These are phyloP conservation scores for Megaustenia siamemsis DNA, from an alignment of 2,888 invertebrate species.

Conservation along the genomic window DNA sequence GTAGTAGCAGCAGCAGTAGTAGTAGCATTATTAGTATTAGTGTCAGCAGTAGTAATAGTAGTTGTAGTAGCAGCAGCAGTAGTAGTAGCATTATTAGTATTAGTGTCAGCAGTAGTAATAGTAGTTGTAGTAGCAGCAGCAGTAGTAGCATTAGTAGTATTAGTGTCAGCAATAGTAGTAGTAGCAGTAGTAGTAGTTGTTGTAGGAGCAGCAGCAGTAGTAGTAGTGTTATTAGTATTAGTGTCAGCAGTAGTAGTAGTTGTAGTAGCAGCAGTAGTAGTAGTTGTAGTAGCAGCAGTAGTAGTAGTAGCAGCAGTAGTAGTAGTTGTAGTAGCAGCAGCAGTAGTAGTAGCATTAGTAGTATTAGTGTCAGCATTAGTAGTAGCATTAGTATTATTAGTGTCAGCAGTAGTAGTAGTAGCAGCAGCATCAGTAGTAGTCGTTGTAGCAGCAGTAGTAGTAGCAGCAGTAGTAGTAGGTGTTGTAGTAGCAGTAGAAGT, in stretches of 20 bases:
- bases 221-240: conserved; percentile 32
- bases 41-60: conserved; percentile 34
- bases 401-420: conserved; percentile 34
- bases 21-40: conserved; percentile 25
- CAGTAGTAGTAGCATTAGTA: conserved; percentile 35
- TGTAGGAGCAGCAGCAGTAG: conserved; percentile 28
- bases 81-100: neutral
- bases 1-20: conserved; percentile 27
- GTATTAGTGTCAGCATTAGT: conserved; percentile 18
- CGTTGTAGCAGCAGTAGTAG: neutral
- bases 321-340: conserved; percentile 41
- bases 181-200: conserved; percentile 29
- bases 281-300: neutral
- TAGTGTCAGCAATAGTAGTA: conserved; percentile 35
- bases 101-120: neutral
- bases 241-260: conserved; percentile 20
- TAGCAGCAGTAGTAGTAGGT: neutral
- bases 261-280: neutral
- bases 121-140: conserved; percentile 33
- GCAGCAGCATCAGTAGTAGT: conserved; percentile 19
- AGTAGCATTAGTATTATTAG: conserved; percentile 32
- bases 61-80: conserved; percentile 20
- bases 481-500: conserved; percentile 38
- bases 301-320: conserved; percentile 37
- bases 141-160: conserved; percentile 33